Evolutionary conservation across 2,113 vertebrate species (phyloP).

Genomic region (Dolichotis patagonum): DNA sequence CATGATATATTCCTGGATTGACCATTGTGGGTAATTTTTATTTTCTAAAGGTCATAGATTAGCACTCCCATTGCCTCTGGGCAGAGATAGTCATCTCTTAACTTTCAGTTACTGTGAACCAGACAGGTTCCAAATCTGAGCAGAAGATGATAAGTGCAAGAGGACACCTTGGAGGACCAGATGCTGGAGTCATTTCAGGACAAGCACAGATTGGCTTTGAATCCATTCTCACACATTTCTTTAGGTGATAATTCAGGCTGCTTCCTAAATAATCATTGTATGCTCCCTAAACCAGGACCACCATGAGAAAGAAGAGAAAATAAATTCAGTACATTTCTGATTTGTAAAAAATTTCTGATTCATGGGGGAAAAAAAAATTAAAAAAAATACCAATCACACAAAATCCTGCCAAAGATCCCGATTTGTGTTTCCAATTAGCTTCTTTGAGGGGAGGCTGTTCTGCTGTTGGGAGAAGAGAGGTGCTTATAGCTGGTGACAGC

Average conservation of each 20-base stretch:
- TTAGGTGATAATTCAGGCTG: constrained; percentile 21
- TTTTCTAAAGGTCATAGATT: constrained; percentile 36
- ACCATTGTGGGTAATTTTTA: background rate
- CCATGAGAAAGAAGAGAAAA: background rate
- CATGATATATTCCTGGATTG: background rate
- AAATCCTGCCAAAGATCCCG: constrained; percentile 40
- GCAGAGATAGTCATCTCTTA: constrained; percentile 23
- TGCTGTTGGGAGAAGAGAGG: constrained; percentile 8
- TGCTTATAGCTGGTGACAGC: background rate
- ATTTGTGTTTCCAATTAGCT: constrained; percentile 72
- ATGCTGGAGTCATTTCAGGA: background rate
- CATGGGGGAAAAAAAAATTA: background rate
- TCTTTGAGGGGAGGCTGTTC: background rate
- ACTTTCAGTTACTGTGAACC: constrained; percentile 18
- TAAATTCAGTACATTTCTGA: constrained; percentile 54
- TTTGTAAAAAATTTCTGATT: background rate
- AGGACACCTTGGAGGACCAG: background rate
- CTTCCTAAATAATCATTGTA: background rate
- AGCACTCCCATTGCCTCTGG: constrained; percentile 23
- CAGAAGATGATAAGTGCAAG: background rate
- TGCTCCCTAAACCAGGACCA: constrained; percentile 51
- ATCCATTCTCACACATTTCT: background rate
- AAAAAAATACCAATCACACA: background rate
- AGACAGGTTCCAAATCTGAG: background rate
- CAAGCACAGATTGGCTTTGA: background rate